A percentile compares a stretch with the other conserved stretches of the same genome.
These are phyloP conservation scores for Elaphurus davidianus DNA, from an alignment of 2,113 vertebrate species.

Conservation along the genomic window DNA sequence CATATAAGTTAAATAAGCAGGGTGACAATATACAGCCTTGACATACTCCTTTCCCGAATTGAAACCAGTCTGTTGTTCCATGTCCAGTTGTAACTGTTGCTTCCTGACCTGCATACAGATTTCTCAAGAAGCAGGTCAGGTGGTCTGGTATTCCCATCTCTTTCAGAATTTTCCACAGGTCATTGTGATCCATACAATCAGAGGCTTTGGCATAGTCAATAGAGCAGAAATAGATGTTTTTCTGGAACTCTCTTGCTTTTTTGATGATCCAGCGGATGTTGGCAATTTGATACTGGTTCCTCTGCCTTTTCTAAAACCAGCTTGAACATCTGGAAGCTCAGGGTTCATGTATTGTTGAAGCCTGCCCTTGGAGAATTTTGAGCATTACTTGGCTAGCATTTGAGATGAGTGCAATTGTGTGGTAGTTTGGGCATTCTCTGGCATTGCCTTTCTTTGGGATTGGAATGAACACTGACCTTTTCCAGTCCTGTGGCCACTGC, in stretches of 20 bases:
- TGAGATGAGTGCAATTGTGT: no score
- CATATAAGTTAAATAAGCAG: not conserved
- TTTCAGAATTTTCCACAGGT: not conserved
- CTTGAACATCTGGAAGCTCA: not conserved
- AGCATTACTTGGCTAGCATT: not conserved
- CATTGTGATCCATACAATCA: not conserved
- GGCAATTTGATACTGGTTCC: not conserved
- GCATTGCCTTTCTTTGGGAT: no score
- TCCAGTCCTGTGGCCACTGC: no score
- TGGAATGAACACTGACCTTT: no score
- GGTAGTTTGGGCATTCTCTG: no score
- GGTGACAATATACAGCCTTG: not conserved
- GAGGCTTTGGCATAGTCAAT: not conserved
- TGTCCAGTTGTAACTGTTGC: not conserved
- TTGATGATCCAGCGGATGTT: not conserved
- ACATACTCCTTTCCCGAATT: not conserved
- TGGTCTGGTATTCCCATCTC: not conserved
- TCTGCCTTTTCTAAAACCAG: not conserved
- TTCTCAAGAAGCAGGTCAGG: not conserved
- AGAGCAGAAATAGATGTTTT: not conserved
- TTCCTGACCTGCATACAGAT: not conserved
- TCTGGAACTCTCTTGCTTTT: not conserved
- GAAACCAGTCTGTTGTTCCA: not conserved
- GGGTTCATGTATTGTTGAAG: not conserved
- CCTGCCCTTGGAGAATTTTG: not conserved